Percentiles rank a stretch among this genome's conserved stretches.
Evolutionary conservation across 2,797 vertebrate genomes (phyloP).

Genomic region (Pantherophis alleghaniensis): DNA sequence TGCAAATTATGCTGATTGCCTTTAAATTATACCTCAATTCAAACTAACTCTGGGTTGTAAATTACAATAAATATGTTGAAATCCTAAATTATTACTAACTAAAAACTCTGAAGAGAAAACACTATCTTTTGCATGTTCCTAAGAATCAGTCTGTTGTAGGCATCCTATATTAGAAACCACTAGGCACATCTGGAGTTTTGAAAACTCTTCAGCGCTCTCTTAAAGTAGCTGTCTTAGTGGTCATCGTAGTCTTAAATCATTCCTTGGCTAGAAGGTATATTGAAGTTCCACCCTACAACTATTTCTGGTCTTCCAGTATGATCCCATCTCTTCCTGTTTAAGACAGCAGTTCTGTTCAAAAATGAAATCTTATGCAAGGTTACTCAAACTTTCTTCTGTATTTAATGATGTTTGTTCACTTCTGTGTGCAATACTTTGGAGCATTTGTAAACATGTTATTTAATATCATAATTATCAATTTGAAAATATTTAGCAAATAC

Average conservation of each 20-base stretch:
- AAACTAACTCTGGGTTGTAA: background rate
- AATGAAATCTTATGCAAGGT: background rate
- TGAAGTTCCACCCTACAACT: background rate
- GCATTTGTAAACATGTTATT: background rate
- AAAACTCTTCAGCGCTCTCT: background rate
- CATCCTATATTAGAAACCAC: background rate
- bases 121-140: background rate
- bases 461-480: background rate
- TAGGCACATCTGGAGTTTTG: background rate
- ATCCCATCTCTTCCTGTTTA: background rate
- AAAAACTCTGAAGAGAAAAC: background rate
- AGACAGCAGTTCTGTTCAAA: background rate
- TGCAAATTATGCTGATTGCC: background rate
- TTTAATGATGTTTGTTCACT: background rate
- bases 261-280: background rate
- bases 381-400: background rate
- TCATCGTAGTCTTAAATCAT: background rate
- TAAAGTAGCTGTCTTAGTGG: background rate
- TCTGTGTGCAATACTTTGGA: background rate
- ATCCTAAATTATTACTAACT: background rate
- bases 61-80: background rate
- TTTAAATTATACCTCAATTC: background rate
- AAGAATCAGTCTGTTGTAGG: background rate
- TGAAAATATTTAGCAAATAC: background rate
- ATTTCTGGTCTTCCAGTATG: background rate